Percentiles rank a stretch among this genome's conserved stretches.
Evolutionary conservation across 2,888 invertebrate species (phyloP).

Genomic region (Perdita meconis): DNA sequence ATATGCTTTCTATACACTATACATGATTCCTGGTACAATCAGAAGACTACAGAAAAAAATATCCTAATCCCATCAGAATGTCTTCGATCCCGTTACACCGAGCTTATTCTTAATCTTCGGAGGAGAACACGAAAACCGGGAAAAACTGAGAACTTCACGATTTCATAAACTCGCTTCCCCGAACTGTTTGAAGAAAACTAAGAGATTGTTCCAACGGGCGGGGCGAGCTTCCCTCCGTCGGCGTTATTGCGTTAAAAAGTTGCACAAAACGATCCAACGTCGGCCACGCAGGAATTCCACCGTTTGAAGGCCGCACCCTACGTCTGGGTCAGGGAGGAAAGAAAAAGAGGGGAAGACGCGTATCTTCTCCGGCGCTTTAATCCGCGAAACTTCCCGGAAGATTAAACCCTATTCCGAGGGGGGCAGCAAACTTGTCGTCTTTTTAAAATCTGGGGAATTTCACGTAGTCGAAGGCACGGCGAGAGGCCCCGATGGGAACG

Average conservation of each 20-base stretch:
- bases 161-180: neutral
- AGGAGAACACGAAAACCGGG: neutral
- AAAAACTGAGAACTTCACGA: neutral
- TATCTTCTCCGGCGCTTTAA: slow-evolving; percentile 36
- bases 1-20: no score
- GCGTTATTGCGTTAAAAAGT: slow-evolving; percentile 31
- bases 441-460: slow-evolving; percentile 65
- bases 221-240: neutral
- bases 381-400: slow-evolving; percentile 57
- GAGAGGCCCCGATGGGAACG: slow-evolving; percentile 59
- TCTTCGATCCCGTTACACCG: neutral
- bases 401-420: slow-evolving; percentile 61
- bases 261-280: slow-evolving; percentile 18
- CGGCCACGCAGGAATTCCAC: slow-evolving; percentile 16
- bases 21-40: no score
- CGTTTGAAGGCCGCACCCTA: neutral
- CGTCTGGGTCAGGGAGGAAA: neutral
- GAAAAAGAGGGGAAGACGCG: neutral
- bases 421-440: slow-evolving; percentile 61
- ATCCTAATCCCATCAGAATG: neutral
- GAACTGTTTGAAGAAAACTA: neutral
- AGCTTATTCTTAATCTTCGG: slow-evolving; percentile 6
- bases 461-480: slow-evolving; percentile 49
- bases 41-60: neutral
- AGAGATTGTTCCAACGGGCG: slow-evolving; percentile 14